A percentile compares a stretch with the other conserved stretches of the same genome.
phyloP scores from a whole-genome alignment of 2,797 vertebrate species.

The Lophius americanus region DNA sequence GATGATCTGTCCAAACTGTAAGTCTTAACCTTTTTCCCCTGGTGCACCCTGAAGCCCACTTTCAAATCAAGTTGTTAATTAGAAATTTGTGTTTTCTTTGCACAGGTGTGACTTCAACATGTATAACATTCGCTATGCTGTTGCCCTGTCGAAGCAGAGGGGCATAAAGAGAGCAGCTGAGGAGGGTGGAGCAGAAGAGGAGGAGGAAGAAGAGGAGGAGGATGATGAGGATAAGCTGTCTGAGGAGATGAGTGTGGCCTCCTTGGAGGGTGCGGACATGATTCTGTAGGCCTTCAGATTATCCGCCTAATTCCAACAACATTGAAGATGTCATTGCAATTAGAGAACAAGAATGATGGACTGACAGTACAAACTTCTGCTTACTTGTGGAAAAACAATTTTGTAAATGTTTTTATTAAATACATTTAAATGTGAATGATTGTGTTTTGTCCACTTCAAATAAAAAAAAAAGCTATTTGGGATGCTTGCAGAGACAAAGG shows the following conservation, averaged over 20 bases:
- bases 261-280: conserved; percentile 65
- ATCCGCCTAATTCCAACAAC: background rate
- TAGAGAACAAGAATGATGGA: conserved; percentile 14
- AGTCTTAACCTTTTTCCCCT: conserved; percentile 17
- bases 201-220: conserved; percentile 38
- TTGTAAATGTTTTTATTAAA: conserved; percentile 58
- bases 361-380: conserved; percentile 28
- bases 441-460: background rate
- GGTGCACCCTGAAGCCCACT: background rate
- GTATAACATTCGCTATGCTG: conserved; percentile 88
- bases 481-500: too few species aligned
- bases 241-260: conserved; percentile 69
- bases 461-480: too few species aligned
- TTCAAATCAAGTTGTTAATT: too few species aligned
- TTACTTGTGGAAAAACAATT: conserved; percentile 13
- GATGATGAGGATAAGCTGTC: conserved; percentile 66
- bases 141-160: conserved; percentile 88
- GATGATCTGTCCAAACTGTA: conserved; percentile 92
- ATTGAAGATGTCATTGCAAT: background rate
- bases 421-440: conserved; percentile 20
- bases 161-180: conserved; percentile 84
- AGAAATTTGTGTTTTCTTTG: conserved; percentile 4
- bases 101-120: conserved; percentile 95
- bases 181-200: conserved; percentile 31
- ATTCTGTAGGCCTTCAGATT: conserved; percentile 44